Conservation (phyloP, 2,113 vertebrate species). For the Esox niger region DNA sequence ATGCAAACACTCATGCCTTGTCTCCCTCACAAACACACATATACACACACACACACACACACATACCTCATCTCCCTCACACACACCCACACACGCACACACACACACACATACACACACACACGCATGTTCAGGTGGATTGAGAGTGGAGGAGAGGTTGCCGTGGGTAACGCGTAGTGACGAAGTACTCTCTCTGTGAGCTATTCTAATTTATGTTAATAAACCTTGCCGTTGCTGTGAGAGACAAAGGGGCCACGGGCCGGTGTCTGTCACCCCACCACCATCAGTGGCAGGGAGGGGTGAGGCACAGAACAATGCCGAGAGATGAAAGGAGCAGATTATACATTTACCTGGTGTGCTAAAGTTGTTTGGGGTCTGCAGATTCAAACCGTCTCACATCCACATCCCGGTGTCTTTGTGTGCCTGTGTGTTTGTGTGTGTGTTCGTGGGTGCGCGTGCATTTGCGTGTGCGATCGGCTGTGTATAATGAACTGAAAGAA, state of each 20-base stretch:
- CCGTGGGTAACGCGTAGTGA: conserved; percentile 73
- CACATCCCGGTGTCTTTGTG: conserved; percentile 1
- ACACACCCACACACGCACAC: conserved; percentile 21
- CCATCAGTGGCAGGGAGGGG: conserved; percentile 54
- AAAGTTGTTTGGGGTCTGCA: background rate
- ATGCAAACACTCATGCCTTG: background rate
- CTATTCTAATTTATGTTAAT: conserved; percentile 80
- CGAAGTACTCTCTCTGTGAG: conserved; percentile 70
- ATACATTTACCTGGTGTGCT: background rate
- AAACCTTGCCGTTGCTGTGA: conserved; percentile 71
- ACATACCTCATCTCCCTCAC: conserved; percentile 12
- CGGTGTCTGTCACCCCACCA: conserved; percentile 70
- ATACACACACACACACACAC: conserved; percentile 5
- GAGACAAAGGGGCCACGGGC: conserved; percentile 75
- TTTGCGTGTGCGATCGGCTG: background rate
- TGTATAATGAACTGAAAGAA: conserved; percentile 39
- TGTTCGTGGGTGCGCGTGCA: background rate
- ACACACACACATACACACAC: conserved; percentile 28
- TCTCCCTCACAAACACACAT: too few species aligned
- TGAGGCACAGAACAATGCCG: conserved; percentile 60
- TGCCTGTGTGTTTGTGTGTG: background rate
- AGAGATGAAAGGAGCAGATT: conserved; percentile 43
- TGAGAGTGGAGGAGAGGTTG: conserved; percentile 68
- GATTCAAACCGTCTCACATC: background rate
- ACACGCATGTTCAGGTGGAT: conserved; percentile 60